Base-by-base conservation (phyloP, 2,888 invertebrate genomes). In the Eupithecia insigniata region DNA sequence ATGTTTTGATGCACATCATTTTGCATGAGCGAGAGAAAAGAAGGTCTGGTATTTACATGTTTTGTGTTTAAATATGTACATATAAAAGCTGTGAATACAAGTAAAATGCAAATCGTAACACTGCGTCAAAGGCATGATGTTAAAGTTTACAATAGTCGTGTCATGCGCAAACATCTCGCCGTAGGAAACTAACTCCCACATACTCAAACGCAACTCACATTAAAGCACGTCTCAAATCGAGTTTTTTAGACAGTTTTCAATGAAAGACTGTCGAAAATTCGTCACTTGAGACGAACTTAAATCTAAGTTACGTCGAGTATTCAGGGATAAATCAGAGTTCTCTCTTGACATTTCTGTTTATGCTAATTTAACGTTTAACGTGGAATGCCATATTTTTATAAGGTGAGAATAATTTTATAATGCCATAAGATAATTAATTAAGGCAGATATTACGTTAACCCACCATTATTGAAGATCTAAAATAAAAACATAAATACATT, bases 51-150 rank as follows among this genome's bases (percentile, higher is more conserved):
- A 8, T 46, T n/a, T n/a, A 7, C 10, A 3, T 22, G 51, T 7
- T 46, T n/a, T 46, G 2, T 46, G 18, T 12, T 10, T 43, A 26
- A 14, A 58, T 26, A 58, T 28, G 28, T 18, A 28, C 16, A 28
- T 6, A 16, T 28, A 28, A 43, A 39, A 30, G 10, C 14, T 4
- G 28, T 51, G 1, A 22, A 8, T 22, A 51, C 55, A 55, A 22
- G 5, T 55, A 55, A 55, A 26, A 55, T 30, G 46, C 30, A 46
- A 66, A 51, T 46, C 5, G 5, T 32, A n/a, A 30, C n/a, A 51
- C 66, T 66, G 66, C 65, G 66, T 66, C 66, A 66, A 66, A n/a
- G 30, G n/a, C 14, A 43, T 39, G 1, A 66, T 46, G 5, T 46
- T 43, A 46, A n/a, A 32, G 30, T 66, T 10, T 32, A 65, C 43